These are phyloP conservation scores for Tichodroma muraria DNA, from an alignment of 2,113 vertebrate species.

Conservation along the genomic window DNA sequence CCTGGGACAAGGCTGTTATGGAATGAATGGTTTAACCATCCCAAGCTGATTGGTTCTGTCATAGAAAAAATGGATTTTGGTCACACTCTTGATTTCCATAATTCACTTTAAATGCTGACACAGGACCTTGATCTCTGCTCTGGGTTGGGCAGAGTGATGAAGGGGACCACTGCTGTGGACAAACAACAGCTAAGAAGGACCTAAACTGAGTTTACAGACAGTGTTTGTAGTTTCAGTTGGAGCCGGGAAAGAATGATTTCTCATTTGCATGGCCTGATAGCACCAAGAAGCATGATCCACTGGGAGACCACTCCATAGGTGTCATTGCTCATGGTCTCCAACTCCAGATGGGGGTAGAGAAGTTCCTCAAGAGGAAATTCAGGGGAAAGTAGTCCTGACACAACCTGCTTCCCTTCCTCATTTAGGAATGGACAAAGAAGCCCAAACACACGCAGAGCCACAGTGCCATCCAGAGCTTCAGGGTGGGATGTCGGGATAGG, in stretches of 20 bases:
- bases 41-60: background rate
- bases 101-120: background rate
- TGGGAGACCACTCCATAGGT: background rate
- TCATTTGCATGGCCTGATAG: background rate
- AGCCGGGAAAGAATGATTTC: background rate
- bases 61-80: background rate
- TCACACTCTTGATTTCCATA: background rate
- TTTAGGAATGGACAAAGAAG: background rate
- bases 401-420: background rate
- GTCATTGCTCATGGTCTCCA: background rate
- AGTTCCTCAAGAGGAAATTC: background rate
- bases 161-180: background rate
- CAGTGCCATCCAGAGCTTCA: background rate
- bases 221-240: background rate
- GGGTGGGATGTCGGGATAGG: background rate
- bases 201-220: background rate
- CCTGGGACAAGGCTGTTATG: background rate
- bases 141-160: background rate
- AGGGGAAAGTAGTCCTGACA: background rate
- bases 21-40: background rate
- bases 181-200: background rate
- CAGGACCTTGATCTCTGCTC: background rate
- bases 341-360: background rate
- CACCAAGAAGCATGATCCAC: background rate
- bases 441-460: background rate